Base-by-base conservation (phyloP, 2,888 invertebrate genomes). In the Acronicta leporina region DNA sequence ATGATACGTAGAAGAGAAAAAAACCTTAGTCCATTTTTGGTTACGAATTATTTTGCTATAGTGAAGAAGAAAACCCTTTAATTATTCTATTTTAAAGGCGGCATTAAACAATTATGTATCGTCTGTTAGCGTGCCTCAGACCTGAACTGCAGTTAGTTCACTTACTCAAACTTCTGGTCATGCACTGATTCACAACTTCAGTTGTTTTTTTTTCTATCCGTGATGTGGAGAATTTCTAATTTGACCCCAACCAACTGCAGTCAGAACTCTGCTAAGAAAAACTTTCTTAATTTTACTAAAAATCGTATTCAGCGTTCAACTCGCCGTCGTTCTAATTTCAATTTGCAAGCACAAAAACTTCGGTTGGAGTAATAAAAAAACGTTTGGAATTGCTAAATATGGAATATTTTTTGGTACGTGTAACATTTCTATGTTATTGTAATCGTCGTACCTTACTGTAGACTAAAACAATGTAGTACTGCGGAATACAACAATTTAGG, bases 251-350 rank as follows among this genome's bases (percentile, higher is more conserved):
- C 14, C 4, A 14, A 50, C 61, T 72, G 62, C 49, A 72, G n/a
- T 56, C 40, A 25, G 43, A 38, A 14, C 33, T 44, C 30, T 16
- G 15, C 38, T 0, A 40, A 41, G 56, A 50, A 15, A 56, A 69
- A 69, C 68, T 73, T 68, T 69, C 50, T 45, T 62, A 61, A 62
- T 72, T 69, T 56, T 41, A 61, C 62, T 67, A 62, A 67, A 68
- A 69, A 56, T 20, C 50, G 50, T 62, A 72, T 61, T 67, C 47
- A 42, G 35, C 55, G 40, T 67, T 49, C 42, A 66, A 54, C 48
- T 52, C 45, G 47, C 46, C 30, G 59, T 71, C 30, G 59, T 71
- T 68, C 60, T 68, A 71, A 71, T 71, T 65, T 68, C 72, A 71
- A 71, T 71, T 45, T 59, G 43, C 51, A 59, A 68, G 51, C 53